These are phyloP conservation scores for Lasioglossum figueresi DNA, from an alignment of 2,888 invertebrate species.

Conservation along the genomic window DNA sequence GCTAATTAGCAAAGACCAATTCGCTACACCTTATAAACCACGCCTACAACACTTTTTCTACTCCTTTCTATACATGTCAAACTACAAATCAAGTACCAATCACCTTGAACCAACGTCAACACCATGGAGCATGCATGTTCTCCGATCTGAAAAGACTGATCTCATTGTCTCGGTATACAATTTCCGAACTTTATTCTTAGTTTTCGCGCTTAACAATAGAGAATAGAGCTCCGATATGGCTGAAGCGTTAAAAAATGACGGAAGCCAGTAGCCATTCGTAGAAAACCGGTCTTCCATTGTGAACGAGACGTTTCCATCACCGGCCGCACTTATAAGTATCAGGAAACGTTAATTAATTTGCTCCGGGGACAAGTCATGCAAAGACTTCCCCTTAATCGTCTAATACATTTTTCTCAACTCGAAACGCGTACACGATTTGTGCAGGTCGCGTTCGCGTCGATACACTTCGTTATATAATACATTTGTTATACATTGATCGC, in stretches of 20 bases:
- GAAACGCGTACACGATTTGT: not conserved
- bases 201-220: not conserved
- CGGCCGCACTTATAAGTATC: conserved; percentile 8
- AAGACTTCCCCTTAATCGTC: not conserved
- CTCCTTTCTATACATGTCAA: not conserved
- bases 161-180: not conserved
- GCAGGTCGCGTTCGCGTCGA: not conserved
- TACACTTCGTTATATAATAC: not conserved
- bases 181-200: not conserved
- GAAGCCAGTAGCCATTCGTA: conserved; percentile 16
- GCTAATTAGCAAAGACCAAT: not conserved
- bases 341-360: not conserved
- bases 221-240: too few relatives aligned
- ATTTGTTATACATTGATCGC: not conserved
- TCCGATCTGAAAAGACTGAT: not conserved
- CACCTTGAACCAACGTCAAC: not conserved
- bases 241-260: not conserved
- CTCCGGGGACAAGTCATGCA: not conserved
- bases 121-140: too few relatives aligned
- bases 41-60: not conserved
- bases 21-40: not conserved
- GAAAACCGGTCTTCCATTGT: conserved; percentile 22
- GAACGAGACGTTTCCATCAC: not conserved
- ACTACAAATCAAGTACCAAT: not conserved
- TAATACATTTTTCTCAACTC: conserved; percentile 7